Evolutionary conservation across 1,140 invertebrate genomes (phyloP).

Genomic region (Chlorops oryzae): DNA sequence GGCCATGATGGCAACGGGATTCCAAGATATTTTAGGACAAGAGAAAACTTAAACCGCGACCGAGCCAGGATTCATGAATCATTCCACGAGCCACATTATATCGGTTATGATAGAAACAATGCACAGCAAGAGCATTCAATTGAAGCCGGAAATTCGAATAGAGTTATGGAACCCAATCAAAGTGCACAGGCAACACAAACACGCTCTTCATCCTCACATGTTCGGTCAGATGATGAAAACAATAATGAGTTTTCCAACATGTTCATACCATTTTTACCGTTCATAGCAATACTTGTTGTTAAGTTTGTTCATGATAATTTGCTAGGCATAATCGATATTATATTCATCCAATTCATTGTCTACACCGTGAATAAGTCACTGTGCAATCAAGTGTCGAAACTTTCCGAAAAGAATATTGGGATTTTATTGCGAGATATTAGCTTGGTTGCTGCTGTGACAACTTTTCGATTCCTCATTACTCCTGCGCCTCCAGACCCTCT

Average conservation of each 20-base stretch:
- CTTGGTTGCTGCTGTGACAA: slow-evolving; percentile 45
- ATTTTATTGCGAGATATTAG: slow-evolving; percentile 54
- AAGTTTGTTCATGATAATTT: slow-evolving; percentile 78
- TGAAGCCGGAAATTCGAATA: no score
- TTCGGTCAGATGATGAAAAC: slow-evolving; percentile 24
- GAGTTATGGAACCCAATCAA: slow-evolving; percentile 10
- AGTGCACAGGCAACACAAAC: no score
- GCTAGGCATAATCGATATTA: slow-evolving; percentile 64
- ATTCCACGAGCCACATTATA: no score
- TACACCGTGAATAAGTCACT: slow-evolving; percentile 70
- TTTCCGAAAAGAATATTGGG: slow-evolving; percentile 61
- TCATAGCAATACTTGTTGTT: slow-evolving; percentile 68
- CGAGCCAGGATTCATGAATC: no score
- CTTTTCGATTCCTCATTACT: slow-evolving; percentile 24
- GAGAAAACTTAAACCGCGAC: no score
- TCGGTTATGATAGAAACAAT: no score
- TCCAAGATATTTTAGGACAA: no score
- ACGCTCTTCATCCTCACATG: no score
- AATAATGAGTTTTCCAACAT: slow-evolving; percentile 31
- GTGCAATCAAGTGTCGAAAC: slow-evolving; percentile 70
- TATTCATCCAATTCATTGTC: slow-evolving; percentile 71
- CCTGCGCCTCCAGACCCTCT: slow-evolving; percentile 27
- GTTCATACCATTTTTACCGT: slow-evolving; percentile 62
- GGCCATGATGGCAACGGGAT: no score
- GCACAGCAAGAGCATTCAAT: no score